Base-by-base conservation (phyloP, 1,140 invertebrate species). In the Drosophila obscura region DNA sequence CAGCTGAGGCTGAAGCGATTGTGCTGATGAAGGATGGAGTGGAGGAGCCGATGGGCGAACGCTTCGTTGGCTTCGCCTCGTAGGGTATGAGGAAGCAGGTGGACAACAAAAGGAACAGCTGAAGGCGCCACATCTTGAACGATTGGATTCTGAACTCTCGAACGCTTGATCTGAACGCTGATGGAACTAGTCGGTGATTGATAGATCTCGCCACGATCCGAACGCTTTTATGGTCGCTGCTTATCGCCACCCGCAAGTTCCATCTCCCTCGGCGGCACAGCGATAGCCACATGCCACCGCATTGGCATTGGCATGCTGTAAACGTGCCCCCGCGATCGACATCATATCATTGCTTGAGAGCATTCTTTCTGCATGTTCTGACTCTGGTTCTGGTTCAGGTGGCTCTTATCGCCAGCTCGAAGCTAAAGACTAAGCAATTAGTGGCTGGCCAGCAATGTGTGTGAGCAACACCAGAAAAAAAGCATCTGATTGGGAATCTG, bases 31-130 rank as follows among this genome's bases (percentile, higher is more conserved):
- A 39, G 2, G n/a, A n/a, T 15, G 64, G 41, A 1, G 53, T 15
- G 2, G 46, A 41, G 15, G 75, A 24, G 8, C 24, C 53, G n/a
- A 45, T n/a, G 0, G 48, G 45, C 2, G 24, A 16, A 24, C 58
- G 52, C 9, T 51, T 78, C 9, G 67, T 35, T 1, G 82, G 82
- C 66, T 87, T 87, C 8, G 74, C 83, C 64, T 87, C 78, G 52
- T 73, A 28, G 6, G 82, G 82, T 52, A 87, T 68, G 39, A 88
- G 71, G 15, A 87, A 87, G 71, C 82, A 73, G 51, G 74, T 73
- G 49, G 83, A 82, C n/a, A 87, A 52, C 49, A 87, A 22, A 8
- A 87, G 83, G 15, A 88, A 88, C 19, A 88, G 61, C 31, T 87
- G 83, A 48, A 87, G 69, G 31, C 82, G 82, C 82, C 82, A 87